Evolutionary conservation across 2,797 vertebrate species (phyloP).

Genomic region (Mycteria americana): DNA sequence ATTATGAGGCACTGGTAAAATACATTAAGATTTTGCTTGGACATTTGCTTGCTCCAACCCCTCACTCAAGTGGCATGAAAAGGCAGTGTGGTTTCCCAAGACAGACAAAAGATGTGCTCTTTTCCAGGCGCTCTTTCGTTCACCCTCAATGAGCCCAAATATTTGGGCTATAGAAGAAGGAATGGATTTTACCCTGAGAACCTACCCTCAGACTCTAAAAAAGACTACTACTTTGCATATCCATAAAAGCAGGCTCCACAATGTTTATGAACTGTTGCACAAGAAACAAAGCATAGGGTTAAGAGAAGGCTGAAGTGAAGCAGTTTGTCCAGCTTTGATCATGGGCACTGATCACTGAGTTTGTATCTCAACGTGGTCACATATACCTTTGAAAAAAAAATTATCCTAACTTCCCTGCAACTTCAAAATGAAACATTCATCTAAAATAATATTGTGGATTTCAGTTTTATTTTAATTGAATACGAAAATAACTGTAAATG

Average conservation of each 20-base stretch:
- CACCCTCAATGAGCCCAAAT: not conserved
- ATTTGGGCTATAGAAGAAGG: not conserved
- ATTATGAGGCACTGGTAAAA: not conserved
- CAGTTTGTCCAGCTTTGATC: not conserved
- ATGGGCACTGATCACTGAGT: not conserved
- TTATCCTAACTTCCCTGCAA: not conserved
- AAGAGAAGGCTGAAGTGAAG: not conserved
- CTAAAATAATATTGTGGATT: not conserved
- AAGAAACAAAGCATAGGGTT: not conserved
- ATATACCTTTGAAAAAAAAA: not conserved
- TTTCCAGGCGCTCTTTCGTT: not conserved
- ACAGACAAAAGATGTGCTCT: not conserved
- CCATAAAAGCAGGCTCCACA: not conserved
- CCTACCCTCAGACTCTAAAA: not conserved
- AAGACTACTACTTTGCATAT: not conserved
- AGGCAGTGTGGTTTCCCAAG: not conserved
- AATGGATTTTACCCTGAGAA: not conserved
- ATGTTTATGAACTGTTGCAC: not conserved
- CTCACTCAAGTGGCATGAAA: not conserved
- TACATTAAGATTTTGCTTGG: not conserved
- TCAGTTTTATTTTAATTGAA: not conserved
- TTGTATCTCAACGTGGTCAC: not conserved
- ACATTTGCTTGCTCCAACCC: not conserved
- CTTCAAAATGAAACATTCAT: not conserved
- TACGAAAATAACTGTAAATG: not conserved